These are phyloP conservation scores for Solea senegalensis DNA, from an alignment of 2,113 vertebrate genomes.

Conservation along the genomic window DNA sequence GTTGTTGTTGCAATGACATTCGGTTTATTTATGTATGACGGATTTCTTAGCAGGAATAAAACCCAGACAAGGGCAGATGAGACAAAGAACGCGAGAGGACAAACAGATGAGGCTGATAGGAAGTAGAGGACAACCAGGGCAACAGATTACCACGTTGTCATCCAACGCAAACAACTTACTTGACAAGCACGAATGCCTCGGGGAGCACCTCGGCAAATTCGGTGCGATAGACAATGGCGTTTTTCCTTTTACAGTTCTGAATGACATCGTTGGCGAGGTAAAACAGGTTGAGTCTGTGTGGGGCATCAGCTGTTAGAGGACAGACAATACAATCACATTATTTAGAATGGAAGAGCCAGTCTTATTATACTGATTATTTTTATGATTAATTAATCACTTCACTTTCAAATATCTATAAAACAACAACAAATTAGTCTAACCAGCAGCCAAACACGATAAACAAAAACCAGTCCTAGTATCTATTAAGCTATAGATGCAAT, in stretches of 20 bases:
- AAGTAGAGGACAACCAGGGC: neutral
- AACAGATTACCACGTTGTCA: neutral
- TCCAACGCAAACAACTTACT: constrained; percentile 81
- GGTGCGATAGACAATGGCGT: constrained; percentile 92
- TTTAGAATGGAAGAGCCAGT: neutral
- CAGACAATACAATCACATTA: constrained; percentile 6
- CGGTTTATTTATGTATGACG: constrained; percentile 24
- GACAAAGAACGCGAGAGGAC: neutral
- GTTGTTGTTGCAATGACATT: constrained; percentile 8
- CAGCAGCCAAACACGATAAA: no score
- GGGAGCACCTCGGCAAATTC: constrained; percentile 93
- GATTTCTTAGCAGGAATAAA: neutral
- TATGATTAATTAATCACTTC: no score
- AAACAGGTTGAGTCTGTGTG: constrained; percentile 93
- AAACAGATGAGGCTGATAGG: neutral
- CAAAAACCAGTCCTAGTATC: no score
- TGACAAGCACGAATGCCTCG: constrained; percentile 90
- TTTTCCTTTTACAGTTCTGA: constrained; percentile 97
- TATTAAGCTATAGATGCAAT: no score
- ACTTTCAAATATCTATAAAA: no score
- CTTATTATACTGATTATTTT: no score
- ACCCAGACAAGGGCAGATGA: neutral
- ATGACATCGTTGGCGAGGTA: constrained; percentile 97
- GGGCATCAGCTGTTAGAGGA: constrained; percentile 83
- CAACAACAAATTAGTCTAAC: no score